Conservation (phyloP, 2,888 invertebrate genomes). For the Tipula helvola region DNA sequence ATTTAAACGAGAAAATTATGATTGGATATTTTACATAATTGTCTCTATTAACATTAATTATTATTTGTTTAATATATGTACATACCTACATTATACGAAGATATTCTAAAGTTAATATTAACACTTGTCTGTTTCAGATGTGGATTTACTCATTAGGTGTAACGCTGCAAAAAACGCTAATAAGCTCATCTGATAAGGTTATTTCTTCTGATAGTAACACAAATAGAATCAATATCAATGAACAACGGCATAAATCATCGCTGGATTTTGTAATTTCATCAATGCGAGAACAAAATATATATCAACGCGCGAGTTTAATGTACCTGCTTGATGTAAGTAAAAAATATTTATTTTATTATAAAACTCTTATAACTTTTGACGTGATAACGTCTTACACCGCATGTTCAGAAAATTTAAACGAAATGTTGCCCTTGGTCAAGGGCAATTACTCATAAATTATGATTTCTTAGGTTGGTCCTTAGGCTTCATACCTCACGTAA, state of each 20-base stretch:
- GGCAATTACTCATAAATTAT: too few relatives aligned
- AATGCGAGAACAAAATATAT: slow-evolving; percentile 43
- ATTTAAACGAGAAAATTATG: background rate
- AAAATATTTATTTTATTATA: too few relatives aligned
- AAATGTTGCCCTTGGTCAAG: too few relatives aligned
- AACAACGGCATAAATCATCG: slow-evolving; percentile 10
- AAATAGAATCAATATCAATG: background rate
- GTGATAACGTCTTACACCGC: too few relatives aligned
- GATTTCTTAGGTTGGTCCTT: too few relatives aligned
- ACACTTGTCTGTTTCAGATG: slow-evolving; percentile 37
- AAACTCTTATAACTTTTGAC: too few relatives aligned
- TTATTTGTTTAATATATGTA: background rate
- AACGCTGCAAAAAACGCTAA: slow-evolving; percentile 28
- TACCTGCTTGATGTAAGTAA: slow-evolving; percentile 46
- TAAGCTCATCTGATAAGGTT: background rate
- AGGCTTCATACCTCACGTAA: too few relatives aligned
- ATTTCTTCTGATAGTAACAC: background rate
- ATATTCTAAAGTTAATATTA: background rate
- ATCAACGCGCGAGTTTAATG: slow-evolving; percentile 44
- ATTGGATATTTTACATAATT: background rate
- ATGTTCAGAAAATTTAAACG: too few relatives aligned
- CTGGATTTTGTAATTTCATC: slow-evolving; percentile 17
- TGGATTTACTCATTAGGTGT: slow-evolving; percentile 47
- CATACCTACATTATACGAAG: background rate
- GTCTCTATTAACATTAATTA: background rate